A percentile compares a stretch with the other conserved stretches of the same genome.
Evolutionary conservation across 1,140 invertebrate species (phyloP).

Genomic region (Branchinecta lindahli): DNA sequence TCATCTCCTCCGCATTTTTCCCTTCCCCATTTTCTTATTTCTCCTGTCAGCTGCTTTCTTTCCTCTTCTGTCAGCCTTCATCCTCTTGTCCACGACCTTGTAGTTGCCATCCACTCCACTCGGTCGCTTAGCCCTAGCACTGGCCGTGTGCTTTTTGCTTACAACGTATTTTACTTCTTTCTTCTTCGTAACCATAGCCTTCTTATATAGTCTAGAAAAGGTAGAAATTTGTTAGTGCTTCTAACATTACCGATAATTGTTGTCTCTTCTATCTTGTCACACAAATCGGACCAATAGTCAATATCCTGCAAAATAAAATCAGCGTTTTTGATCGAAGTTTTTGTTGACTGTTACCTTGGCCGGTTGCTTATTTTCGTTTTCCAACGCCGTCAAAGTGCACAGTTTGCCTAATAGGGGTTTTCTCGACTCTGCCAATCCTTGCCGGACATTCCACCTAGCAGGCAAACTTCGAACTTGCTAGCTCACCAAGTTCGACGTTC

Average conservation of each 20-base stretch:
- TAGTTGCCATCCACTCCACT: conserved; percentile 77
- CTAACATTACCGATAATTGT: neutral
- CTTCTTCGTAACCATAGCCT: conserved; percentile 63
- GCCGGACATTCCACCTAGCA: no score
- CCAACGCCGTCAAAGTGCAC: no score
- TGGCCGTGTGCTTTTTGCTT: conserved; percentile 63
- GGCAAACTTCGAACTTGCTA: no score
- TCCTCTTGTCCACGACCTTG: conserved; percentile 82
- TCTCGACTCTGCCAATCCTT: no score
- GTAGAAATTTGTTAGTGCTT: conserved; percentile 16
- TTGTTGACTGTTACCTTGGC: no score
- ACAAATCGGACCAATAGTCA: no score
- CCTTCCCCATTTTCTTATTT: conserved; percentile 36
- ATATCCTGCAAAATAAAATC: no score
- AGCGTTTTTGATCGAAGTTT: no score
- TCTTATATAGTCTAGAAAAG: conserved; percentile 69
- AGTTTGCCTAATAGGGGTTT: no score
- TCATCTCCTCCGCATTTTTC: conserved; percentile 22
- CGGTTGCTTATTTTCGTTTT: no score
- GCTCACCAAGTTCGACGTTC: no score
- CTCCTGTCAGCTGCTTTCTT: conserved; percentile 40
- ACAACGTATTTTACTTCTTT: conserved; percentile 87
- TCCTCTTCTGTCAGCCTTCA: conserved; percentile 82
- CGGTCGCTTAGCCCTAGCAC: conserved; percentile 62
- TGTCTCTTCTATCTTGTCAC: no score